phyloP scores from a whole-genome alignment of 2,797 vertebrate genomes.

The Clamator glandarius region DNA sequence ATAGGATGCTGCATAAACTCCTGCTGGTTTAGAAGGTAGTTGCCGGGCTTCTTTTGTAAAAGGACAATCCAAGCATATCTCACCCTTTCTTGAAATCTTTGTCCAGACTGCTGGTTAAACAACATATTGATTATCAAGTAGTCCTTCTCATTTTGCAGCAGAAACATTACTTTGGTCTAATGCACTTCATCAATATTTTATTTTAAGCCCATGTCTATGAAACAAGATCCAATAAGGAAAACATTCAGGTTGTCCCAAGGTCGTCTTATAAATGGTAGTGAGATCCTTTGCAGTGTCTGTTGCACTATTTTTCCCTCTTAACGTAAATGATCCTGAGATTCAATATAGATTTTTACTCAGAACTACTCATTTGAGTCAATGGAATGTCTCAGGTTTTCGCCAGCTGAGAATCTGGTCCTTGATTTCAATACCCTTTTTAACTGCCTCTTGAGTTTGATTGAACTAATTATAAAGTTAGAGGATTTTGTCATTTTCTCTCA shows the following conservation, averaged over 20 bases:
- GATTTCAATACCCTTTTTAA: not conserved
- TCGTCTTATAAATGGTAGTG: not conserved
- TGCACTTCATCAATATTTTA: not conserved
- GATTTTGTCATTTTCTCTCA: not conserved
- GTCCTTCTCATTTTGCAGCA: not conserved
- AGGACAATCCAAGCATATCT: slow-evolving; percentile 18
- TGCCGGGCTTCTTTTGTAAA: slow-evolving; percentile 36
- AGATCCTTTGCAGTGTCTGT: not conserved
- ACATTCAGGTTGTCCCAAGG: not conserved
- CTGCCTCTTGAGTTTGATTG: not conserved
- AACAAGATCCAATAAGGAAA: not conserved
- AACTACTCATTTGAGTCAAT: not conserved
- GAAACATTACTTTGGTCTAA: not conserved
- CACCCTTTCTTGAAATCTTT: slow-evolving; percentile 17
- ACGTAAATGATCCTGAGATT: not conserved
- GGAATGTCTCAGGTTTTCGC: not conserved
- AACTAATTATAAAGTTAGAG: not conserved
- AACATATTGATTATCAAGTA: not conserved
- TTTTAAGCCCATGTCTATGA: not conserved
- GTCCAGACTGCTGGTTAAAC: not conserved
- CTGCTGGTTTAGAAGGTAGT: not conserved
- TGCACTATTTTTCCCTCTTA: not conserved
- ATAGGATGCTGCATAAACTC: not conserved
- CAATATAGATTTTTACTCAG: not conserved
- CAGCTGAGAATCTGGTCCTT: not conserved